These are phyloP conservation scores for Apolygus lucorum DNA, from an alignment of 1,140 invertebrate genomes.

Conservation along the genomic window DNA sequence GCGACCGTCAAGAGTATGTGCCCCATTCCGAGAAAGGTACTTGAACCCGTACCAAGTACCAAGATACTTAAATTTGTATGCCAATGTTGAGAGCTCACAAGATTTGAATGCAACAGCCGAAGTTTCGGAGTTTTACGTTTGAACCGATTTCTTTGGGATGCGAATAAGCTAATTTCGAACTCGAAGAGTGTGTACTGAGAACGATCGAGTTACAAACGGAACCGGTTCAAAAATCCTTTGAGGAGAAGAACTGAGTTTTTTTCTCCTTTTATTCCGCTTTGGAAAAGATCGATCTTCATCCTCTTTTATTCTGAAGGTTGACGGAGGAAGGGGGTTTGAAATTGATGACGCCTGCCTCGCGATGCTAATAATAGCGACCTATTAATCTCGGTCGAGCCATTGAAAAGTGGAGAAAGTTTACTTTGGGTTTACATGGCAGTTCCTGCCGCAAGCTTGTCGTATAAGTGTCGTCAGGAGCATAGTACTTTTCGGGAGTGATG, in stretches of 20 bases:
- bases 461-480: too few species aligned
- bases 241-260: background rate
- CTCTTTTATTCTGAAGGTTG: too few species aligned
- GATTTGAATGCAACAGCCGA: background rate
- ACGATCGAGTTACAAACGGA: background rate
- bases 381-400: background rate
- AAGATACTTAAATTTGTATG: background rate
- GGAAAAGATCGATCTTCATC: too few species aligned
- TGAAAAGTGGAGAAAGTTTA: background rate
- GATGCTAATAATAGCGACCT: background rate
- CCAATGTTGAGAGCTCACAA: background rate
- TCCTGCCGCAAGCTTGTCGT: too few species aligned
- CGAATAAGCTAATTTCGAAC: background rate
- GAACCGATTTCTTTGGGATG: background rate
- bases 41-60: background rate
- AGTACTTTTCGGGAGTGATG: too few species aligned
- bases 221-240: background rate
- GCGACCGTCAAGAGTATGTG: too few species aligned
- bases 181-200: background rate
- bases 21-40: background rate
- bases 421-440: too few species aligned
- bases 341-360: background rate
- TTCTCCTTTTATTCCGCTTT: too few species aligned
- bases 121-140: background rate
- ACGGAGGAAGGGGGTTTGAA: background rate